Evolutionary conservation across 53 echinoderm and acorn worm genomes (phyloP).

Genomic region (Hippasteria phrygiana): DNA sequence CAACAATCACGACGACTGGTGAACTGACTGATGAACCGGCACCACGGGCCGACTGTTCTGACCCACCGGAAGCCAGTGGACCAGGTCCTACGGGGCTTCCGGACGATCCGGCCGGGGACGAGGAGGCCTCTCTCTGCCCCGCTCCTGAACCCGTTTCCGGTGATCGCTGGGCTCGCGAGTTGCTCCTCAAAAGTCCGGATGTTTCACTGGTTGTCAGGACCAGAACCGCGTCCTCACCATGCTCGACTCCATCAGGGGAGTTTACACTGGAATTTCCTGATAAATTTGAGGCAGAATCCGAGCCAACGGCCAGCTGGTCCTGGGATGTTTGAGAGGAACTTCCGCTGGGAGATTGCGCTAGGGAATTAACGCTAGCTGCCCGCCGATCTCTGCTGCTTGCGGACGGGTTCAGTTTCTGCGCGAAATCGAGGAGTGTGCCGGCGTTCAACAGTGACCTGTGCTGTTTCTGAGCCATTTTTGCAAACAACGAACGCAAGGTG

Average conservation of each 20-base stretch:
- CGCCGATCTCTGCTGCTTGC: conserved; percentile 8
- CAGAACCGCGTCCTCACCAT: conserved; percentile 30
- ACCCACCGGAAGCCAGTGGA: not conserved
- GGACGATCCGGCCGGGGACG: not conserved
- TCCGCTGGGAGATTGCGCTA: not conserved
- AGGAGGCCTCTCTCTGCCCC: conserved; percentile 23
- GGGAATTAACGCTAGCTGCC: not conserved
- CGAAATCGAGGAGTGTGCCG: conserved; percentile 30
- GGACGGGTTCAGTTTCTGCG: conserved; percentile 34
- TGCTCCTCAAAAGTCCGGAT: not conserved
- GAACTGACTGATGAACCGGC: conserved; percentile 18
- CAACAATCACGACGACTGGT: conserved; percentile 34
- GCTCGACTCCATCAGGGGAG: not conserved
- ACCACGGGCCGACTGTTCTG: not conserved
- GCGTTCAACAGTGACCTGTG: conserved; percentile 32
- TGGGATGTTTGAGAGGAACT: not conserved
- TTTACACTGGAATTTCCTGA: not conserved
- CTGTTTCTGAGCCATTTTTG: conserved; percentile 46
- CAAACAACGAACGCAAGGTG: not conserved
- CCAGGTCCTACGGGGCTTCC: conserved; percentile 26
- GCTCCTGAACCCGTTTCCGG: not conserved
- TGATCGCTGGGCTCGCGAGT: not conserved
- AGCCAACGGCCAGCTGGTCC: not conserved
- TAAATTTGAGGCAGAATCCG: not conserved
- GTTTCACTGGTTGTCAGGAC: conserved; percentile 22